A percentile compares a stretch with the other conserved stretches of the same genome.
phyloP scores from a whole-genome alignment of 2,888 invertebrate genomes.

The Drosophila cognata region DNA sequence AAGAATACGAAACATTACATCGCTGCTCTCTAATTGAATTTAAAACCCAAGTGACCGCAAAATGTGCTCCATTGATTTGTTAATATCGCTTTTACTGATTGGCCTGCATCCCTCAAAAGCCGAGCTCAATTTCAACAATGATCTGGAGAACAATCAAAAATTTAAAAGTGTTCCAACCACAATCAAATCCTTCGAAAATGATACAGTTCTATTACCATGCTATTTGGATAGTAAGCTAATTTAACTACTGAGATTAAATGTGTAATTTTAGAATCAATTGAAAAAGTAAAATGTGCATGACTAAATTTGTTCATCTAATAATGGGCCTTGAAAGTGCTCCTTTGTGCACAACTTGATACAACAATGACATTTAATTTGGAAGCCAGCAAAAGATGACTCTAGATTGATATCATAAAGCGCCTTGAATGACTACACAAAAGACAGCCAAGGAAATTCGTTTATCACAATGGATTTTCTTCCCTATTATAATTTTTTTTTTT shows the following conservation, averaged over 20 bases:
- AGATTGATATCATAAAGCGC: slow-evolving; percentile 42
- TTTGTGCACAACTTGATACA: slow-evolving; percentile 53
- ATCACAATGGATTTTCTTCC: slow-evolving; percentile 55
- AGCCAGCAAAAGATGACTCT: slow-evolving; percentile 6
- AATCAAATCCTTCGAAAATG: slow-evolving; percentile 91
- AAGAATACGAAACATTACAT: slow-evolving; percentile 28
- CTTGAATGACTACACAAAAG: slow-evolving; percentile 63
- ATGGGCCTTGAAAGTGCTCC: slow-evolving; percentile 48
- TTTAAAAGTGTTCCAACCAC: slow-evolving; percentile 91
- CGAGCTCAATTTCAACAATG: slow-evolving; percentile 75
- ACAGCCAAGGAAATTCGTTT: slow-evolving; percentile 41
- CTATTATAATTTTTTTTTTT: neutral
- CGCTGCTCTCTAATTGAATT: slow-evolving; percentile 57
- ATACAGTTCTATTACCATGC: slow-evolving; percentile 92
- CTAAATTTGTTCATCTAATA: slow-evolving; percentile 11
- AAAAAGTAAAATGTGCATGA: neutral
- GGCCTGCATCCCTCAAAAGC: slow-evolving; percentile 8
- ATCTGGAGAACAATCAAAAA: slow-evolving; percentile 83
- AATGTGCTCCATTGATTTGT: slow-evolving; percentile 43
- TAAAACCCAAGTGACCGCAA: slow-evolving; percentile 34
- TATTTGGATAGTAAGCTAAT: slow-evolving; percentile 89
- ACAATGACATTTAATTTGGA: slow-evolving; percentile 67
- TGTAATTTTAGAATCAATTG: neutral
- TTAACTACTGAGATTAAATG: neutral
- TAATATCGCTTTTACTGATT: slow-evolving; percentile 35